These are phyloP conservation scores for Botia almorhae DNA, from an alignment of 2,797 vertebrate genomes.

Conservation along the genomic window DNA sequence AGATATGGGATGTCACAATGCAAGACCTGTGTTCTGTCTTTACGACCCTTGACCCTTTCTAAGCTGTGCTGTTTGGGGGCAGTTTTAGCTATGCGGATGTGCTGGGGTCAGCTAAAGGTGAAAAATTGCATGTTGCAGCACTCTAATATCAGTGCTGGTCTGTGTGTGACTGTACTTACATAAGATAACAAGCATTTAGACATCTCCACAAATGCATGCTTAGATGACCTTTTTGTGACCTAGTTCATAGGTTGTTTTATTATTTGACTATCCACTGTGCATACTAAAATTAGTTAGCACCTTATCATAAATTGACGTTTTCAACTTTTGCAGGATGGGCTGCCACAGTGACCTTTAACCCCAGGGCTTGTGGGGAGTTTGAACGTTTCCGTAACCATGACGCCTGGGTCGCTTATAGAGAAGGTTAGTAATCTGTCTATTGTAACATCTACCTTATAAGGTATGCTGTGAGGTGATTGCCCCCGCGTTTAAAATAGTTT, in stretches of 20 bases:
- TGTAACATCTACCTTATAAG: not conserved
- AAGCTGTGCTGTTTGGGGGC: no score
- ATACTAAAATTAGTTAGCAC: constrained; percentile 5
- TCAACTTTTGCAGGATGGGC: constrained; percentile 83
- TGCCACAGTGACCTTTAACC: constrained; percentile 84
- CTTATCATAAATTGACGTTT: not conserved
- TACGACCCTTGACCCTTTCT: no score
- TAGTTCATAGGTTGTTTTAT: not conserved
- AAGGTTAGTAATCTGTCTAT: constrained; percentile 76
- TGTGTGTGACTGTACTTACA: not conserved
- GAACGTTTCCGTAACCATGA: constrained; percentile 79
- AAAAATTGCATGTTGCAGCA: not conserved
- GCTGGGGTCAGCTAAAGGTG: constrained; percentile 65
- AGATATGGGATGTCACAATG: no score
- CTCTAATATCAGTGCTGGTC: constrained; percentile 4
- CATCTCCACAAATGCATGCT: not conserved
- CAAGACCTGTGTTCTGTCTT: no score
- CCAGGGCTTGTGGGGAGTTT: constrained; percentile 79
- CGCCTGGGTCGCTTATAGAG: constrained; percentile 92
- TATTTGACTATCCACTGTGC: not conserved
- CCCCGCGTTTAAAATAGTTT: no score
- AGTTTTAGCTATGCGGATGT: no score
- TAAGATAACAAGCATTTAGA: not conserved
- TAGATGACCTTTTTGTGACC: not conserved
- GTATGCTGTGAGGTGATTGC: no score